A percentile compares a stretch with the other conserved stretches of the same genome.
Conservation (phyloP, 2,113 vertebrate genomes). For the Herpailurus yagouaroundi region DNA sequence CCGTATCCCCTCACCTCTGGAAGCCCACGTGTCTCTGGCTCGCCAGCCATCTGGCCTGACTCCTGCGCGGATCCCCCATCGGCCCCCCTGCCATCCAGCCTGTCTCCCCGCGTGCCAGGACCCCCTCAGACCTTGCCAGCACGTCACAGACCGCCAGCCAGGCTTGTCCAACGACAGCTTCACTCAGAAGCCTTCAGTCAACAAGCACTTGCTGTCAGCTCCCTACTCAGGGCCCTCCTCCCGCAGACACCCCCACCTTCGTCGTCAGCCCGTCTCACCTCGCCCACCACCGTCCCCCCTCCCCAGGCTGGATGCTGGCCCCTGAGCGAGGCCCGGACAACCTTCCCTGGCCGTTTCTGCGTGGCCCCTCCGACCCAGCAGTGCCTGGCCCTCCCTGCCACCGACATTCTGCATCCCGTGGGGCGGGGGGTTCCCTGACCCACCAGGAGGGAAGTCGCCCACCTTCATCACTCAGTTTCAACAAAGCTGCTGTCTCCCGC, state of each 20-base stretch:
- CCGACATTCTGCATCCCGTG: background rate
- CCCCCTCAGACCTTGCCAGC: background rate
- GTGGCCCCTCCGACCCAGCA: background rate
- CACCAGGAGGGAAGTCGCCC: accelerated
- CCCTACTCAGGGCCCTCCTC: background rate
- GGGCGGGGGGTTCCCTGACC: background rate
- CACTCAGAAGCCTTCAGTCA: background rate
- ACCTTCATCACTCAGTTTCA: background rate
- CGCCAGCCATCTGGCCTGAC: background rate
- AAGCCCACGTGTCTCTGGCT: background rate
- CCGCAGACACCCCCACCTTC: background rate
- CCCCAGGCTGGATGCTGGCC: background rate
- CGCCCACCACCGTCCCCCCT: accelerated
- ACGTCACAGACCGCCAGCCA: background rate
- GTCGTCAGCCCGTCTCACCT: too few relatives aligned
- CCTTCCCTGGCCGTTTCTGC: too few relatives aligned
- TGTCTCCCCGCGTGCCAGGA: background rate
- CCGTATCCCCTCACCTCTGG: background rate
- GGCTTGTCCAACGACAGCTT: background rate
- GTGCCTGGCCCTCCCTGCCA: background rate
- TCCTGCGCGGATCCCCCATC: accelerated
- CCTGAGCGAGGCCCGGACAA: background rate
- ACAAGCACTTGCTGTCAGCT: background rate
- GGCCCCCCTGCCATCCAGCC: accelerated
- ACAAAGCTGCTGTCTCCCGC: background rate